Evolutionary conservation across 2,888 invertebrate genomes (phyloP).

Genomic region (Drosophila paranaensis): DNA sequence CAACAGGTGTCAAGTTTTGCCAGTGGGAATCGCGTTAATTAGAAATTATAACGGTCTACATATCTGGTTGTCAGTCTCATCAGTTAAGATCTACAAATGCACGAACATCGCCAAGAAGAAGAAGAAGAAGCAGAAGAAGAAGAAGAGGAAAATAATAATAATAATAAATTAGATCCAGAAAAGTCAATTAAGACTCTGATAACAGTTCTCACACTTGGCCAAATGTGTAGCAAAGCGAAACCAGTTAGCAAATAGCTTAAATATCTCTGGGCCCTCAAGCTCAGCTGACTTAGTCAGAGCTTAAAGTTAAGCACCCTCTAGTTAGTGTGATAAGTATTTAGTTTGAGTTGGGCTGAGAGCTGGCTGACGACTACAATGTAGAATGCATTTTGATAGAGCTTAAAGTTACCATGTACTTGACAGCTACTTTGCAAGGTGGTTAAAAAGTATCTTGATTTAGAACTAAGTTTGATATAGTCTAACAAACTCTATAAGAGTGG

Average conservation of each 20-base stretch:
- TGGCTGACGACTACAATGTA: too few relatives aligned
- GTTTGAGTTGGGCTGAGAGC: not conserved
- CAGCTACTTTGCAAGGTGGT: not conserved
- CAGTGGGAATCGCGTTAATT: constrained; percentile 67
- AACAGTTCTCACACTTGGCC: constrained; percentile 6
- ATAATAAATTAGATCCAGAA: constrained; percentile 22
- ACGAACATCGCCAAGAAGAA: not conserved
- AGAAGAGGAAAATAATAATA: constrained; percentile 3
- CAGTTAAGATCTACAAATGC: constrained; percentile 33
- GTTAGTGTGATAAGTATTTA: too few relatives aligned
- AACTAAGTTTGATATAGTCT: too few relatives aligned
- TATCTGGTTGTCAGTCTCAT: constrained; percentile 46
- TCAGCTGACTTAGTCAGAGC: not conserved
- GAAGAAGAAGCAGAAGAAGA: not conserved
- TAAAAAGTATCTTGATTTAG: not conserved
- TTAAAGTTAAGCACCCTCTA: not conserved
- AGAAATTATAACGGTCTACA: constrained; percentile 63
- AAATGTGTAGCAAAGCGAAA: constrained; percentile 13
- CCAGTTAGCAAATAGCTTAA: constrained; percentile 5
- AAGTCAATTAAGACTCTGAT: constrained; percentile 19
- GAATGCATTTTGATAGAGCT: not conserved
- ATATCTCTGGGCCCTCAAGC: not conserved
- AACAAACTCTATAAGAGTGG: too few relatives aligned
- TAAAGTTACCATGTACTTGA: not conserved
- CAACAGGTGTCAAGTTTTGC: constrained; percentile 56